These are phyloP conservation scores for Taeniopygia guttata DNA, from an alignment of 2,797 vertebrate genomes.

Conservation along the genomic window DNA sequence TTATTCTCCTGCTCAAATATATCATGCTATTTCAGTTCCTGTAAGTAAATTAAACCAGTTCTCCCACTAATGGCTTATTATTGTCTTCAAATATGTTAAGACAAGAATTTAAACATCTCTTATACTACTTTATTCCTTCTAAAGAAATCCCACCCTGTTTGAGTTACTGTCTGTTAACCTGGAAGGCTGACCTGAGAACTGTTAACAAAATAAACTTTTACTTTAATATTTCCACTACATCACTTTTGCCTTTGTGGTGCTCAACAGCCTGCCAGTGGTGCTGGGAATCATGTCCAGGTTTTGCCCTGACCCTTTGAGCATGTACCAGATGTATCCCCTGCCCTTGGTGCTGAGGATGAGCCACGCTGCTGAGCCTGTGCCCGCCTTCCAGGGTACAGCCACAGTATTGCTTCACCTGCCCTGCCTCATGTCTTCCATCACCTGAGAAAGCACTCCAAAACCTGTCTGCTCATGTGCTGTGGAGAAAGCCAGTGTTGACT, in stretches of 20 bases:
- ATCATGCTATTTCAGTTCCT: not conserved
- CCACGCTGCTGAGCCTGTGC: fast-evolving
- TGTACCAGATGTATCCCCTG: not conserved
- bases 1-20: not conserved
- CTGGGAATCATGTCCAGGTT: not conserved
- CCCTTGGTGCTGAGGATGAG: fast-evolving
- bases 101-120: not conserved
- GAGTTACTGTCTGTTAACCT: not conserved
- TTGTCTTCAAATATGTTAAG: not conserved
- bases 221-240: not conserved
- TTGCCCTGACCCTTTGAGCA: not conserved
- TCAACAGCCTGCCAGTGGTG: not conserved
- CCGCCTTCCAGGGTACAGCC: not conserved
- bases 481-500: not conserved
- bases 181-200: not conserved
- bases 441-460: not conserved
- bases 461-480: not conserved
- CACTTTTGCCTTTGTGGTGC: not conserved
- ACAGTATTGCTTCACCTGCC: not conserved
- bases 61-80: not conserved
- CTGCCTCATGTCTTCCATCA: not conserved
- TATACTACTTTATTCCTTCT: not conserved
- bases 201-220: not conserved
- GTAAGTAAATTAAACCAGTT: not conserved
- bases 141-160: not conserved